Conservation (phyloP, 2,113 vertebrate genomes). For the Microcebus griseorufus region DNA sequence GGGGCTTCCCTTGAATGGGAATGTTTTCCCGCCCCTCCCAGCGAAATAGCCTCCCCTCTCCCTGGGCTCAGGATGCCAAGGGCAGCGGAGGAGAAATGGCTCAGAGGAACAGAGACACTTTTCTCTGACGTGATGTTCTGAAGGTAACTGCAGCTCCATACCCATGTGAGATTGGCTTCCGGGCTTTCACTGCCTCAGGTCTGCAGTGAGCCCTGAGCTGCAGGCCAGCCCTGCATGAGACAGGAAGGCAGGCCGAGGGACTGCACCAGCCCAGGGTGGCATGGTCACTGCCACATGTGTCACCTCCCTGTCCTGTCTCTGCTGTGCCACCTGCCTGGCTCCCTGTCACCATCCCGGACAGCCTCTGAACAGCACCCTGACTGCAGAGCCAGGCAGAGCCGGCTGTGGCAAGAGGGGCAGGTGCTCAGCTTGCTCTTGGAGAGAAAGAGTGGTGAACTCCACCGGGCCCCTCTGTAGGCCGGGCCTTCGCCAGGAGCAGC, state of each 20-base stretch:
- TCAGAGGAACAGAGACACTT: not conserved
- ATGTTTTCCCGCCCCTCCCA: too few species aligned
- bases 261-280: not conserved
- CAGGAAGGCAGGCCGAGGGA: not conserved
- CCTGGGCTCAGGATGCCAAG: not conserved
- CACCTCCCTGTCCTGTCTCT: not conserved
- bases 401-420: not conserved
- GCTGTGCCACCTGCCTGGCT: not conserved
- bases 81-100: not conserved
- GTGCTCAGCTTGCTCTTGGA: not conserved
- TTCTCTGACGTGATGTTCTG: not conserved
- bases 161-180: not conserved
- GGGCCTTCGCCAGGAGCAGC: too few species aligned
- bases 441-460: not conserved
- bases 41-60: not conserved
- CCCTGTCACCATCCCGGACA: not conserved
- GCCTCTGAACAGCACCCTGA: not conserved
- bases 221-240: not conserved
- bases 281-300: accelerated
- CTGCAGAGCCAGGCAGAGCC: not conserved
- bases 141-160: not conserved
- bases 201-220: not conserved
- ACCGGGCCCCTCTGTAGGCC: not conserved
- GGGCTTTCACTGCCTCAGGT: not conserved
- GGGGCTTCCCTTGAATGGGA: not conserved